A percentile compares a stretch with the other conserved stretches of the same genome.
phyloP scores from a whole-genome alignment of 1,140 invertebrate species.

The Drosophila jambulina region DNA sequence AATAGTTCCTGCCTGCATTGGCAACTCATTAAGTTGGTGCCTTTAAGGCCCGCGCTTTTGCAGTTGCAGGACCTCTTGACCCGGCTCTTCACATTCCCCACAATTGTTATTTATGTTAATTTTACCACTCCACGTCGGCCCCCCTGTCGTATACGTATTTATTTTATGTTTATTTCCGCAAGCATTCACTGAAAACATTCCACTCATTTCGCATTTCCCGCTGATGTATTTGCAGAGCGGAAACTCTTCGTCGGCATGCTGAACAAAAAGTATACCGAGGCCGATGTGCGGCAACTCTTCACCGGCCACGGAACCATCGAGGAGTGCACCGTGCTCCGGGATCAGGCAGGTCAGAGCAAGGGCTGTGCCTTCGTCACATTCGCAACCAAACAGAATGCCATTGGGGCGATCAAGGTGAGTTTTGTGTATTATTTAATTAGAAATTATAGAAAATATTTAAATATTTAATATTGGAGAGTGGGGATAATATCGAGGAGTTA shows the following conservation, averaged over 20 bases:
- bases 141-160: slow-evolving; percentile 4
- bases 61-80: slow-evolving; percentile 37
- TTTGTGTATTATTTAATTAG: not conserved
- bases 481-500: not conserved
- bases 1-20: slow-evolving; percentile 54
- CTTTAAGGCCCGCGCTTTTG: slow-evolving; percentile 27
- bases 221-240: slow-evolving; percentile 92
- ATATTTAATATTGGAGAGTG: not conserved
- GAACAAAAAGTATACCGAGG: slow-evolving; percentile 98
- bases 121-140: slow-evolving; percentile 42
- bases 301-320: slow-evolving; percentile 97
- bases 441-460: not conserved
- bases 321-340: slow-evolving; percentile 98
- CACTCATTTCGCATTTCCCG: slow-evolving; percentile 44
- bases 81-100: slow-evolving; percentile 25
- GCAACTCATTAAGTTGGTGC: slow-evolving; percentile 59
- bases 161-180: slow-evolving; percentile 47
- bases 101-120: slow-evolving; percentile 61
- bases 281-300: slow-evolving; percentile 97
- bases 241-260: slow-evolving; percentile 99
- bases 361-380: slow-evolving; percentile 99
- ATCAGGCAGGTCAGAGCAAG: slow-evolving; percentile 96
- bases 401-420: slow-evolving; percentile 95
- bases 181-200: slow-evolving; percentile 29
- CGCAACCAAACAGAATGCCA: slow-evolving; percentile 97